Base-by-base conservation (phyloP, 2,888 invertebrate species). In the Mesorhabditis sp. region DNA sequence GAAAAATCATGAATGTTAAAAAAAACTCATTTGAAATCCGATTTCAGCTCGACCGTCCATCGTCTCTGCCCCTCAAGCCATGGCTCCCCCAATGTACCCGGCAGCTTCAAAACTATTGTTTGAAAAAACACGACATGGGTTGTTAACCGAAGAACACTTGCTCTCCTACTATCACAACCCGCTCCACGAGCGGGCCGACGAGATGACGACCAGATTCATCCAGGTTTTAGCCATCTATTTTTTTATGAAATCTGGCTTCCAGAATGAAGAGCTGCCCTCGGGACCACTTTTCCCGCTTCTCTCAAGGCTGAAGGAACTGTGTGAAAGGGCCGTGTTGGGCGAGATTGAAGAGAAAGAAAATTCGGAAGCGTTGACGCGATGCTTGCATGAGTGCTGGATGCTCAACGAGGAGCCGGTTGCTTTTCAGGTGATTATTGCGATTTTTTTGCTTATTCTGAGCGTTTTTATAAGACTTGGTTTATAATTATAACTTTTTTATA, bases 51-150 rank as follows among this genome's bases (percentile, higher is more conserved):
- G 28, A 28, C 28, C 28, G 28, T 28, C 28, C 28, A n/a, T n/a
- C 58, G 58, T n/a, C 58, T n/a, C 7, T 50, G 58, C n/a, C n/a
- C n/a, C 58, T 50, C 58, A 50, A 50, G 58, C n/a, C 10, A 50
- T 50, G 58, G 76, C 76, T 62, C 79, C 77, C 4, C 77, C 79
- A 7, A 44, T 79, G 62, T 79, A 79, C 70, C 79, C 79, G 4
- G 43, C 45, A 4, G 15, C 72, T 7, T 67, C 70, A 3, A 70
- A 71, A 10, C 64, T 72, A 4, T 67, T 88, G 86, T 67, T 86
- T 86, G 84, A 87, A 86, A 65, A 72, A 6, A 75, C 70, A 45
- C 78, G 78, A 42, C 73, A 76, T 43, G 83, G 81, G 58, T 71
- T 84, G 43, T 67, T 84, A 71, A 76, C 75, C 13, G 82, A 83